phyloP scores from a whole-genome alignment of 2,888 invertebrate species.

The Ecliptopera silaceata region DNA sequence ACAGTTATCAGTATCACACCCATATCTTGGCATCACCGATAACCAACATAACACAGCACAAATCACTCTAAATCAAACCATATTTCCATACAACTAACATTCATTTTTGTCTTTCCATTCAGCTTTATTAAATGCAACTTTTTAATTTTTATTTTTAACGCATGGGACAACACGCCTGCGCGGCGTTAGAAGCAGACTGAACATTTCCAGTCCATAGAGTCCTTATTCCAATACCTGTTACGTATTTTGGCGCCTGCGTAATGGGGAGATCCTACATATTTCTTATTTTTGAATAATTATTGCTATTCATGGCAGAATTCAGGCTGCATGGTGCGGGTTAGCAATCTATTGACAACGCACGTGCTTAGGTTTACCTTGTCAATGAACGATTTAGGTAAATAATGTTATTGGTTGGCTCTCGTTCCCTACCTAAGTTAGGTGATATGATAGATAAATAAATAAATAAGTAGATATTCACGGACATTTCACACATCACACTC shows the following conservation, averaged over 20 bases:
- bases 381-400: too few species aligned
- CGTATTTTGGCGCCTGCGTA: conserved; percentile 65
- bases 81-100: conserved; percentile 15
- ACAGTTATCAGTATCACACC: conserved; percentile 74
- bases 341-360: not conserved
- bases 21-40: conserved; percentile 71
- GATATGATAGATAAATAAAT: too few species aligned
- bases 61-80: conserved; percentile 17
- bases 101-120: conserved; percentile 31
- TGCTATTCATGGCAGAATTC: conserved; percentile 28
- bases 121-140: conserved; percentile 43
- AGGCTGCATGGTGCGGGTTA: too few species aligned
- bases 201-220: conserved; percentile 41
- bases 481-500: too few species aligned
- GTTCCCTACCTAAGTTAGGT: too few species aligned
- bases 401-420: too few species aligned
- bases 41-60: conserved; percentile 52
- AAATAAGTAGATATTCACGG: too few species aligned
- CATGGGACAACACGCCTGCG: conserved; percentile 59
- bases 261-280: conserved; percentile 34
- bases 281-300: conserved; percentile 51
- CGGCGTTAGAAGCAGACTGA: conserved; percentile 67
- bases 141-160: conserved; percentile 39
- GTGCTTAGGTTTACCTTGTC: not conserved
- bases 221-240: conserved; percentile 59